These are phyloP conservation scores for Anolis sagrei DNA, from an alignment of 2,113 vertebrate genomes.

Conservation along the genomic window DNA sequence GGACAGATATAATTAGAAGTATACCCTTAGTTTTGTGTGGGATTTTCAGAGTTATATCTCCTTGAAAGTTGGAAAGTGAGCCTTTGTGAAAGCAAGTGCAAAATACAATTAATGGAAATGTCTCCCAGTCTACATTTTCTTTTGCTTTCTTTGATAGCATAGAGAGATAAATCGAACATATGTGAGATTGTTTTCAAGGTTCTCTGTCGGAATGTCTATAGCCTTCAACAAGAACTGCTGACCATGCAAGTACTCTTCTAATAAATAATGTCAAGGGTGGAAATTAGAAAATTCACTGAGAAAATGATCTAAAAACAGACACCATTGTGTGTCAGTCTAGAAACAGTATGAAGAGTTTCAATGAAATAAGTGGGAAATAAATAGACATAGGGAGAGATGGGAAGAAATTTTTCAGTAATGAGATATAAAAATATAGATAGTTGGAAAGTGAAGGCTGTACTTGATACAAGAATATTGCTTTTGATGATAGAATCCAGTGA, in stretches of 20 bases:
- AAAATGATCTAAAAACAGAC: neutral
- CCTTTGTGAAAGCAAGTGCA: conserved; percentile 11
- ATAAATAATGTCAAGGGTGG: neutral
- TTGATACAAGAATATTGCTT: neutral
- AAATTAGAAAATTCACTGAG: neutral
- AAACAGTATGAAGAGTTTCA: neutral
- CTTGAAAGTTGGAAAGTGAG: neutral
- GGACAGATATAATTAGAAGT: neutral
- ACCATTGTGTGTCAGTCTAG: neutral
- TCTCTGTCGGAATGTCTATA: neutral
- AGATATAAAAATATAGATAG: neutral
- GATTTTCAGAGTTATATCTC: neutral
- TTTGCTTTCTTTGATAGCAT: neutral
- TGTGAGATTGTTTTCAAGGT: neutral
- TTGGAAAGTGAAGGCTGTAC: neutral
- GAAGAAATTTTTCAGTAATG: neutral
- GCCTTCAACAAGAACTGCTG: neutral
- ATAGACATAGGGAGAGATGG: neutral
- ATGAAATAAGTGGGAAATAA: neutral
- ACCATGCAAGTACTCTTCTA: neutral
- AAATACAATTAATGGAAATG: neutral
- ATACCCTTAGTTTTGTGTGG: neutral
- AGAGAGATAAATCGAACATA: neutral
- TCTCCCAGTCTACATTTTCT: neutral
- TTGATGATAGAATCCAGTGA: neutral